These are phyloP conservation scores for Cephalopterus ornatus DNA, from an alignment of 2,113 vertebrate species.

Conservation along the genomic window DNA sequence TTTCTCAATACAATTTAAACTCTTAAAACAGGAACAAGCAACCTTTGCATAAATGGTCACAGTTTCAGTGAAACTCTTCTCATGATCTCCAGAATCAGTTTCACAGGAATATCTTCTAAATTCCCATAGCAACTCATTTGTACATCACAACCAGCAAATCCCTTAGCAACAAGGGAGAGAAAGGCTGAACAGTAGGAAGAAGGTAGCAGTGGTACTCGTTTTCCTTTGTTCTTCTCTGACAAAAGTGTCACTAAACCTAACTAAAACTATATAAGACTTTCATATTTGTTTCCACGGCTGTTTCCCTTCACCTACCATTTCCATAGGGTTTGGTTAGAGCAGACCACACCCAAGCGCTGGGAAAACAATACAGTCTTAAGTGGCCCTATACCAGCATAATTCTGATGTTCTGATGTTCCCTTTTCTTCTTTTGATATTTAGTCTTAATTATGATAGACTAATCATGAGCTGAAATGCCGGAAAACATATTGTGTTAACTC, in stretches of 20 bases:
- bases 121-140: background rate
- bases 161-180: background rate
- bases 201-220: background rate
- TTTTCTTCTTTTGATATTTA: background rate
- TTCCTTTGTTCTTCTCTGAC: background rate
- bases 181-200: background rate
- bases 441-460: background rate
- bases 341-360: background rate
- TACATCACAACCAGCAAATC: background rate
- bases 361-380: background rate
- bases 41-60: background rate
- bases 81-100: background rate
- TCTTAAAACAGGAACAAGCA: background rate
- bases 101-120: background rate
- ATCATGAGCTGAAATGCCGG: background rate
- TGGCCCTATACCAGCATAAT: background rate
- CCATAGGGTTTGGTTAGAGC: background rate
- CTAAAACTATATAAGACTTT: background rate
- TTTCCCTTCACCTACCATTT: background rate
- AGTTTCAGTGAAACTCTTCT: background rate
- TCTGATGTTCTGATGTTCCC: background rate
- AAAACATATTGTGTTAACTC: background rate
- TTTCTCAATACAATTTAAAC: background rate
- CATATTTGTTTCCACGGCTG: background rate
- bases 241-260: background rate